A percentile compares a stretch with the other conserved stretches of the same genome.
Conservation (phyloP, 2,797 vertebrate species). For the Hipposideros larvatus region DNA sequence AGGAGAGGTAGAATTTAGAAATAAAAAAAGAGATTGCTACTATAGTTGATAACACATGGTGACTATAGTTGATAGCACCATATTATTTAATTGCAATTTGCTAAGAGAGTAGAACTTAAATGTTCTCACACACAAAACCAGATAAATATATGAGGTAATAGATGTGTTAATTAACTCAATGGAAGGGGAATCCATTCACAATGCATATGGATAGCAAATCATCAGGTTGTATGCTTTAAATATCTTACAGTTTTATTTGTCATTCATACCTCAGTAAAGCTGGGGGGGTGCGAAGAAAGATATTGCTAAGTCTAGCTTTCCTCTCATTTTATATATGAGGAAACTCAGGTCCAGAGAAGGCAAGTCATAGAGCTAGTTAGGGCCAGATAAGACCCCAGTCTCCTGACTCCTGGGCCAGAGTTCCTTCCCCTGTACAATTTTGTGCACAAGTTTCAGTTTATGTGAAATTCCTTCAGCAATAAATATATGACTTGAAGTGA, state of each 20-base stretch:
- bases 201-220: not conserved
- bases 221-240: not conserved
- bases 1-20: conserved; percentile 43
- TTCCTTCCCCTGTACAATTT: not conserved
- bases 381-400: not conserved
- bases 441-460: conserved; percentile 40
- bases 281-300: not conserved
- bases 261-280: not conserved
- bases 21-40: not conserved
- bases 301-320: not conserved
- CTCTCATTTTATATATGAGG: not conserved
- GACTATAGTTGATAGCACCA: not conserved
- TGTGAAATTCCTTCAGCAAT: conserved; percentile 46
- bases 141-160: not conserved
- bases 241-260: conserved; percentile 4
- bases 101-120: not conserved
- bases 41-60: not conserved
- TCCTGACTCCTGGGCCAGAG: not conserved
- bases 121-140: not conserved
- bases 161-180: not conserved
- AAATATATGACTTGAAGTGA: conserved; percentile 22
- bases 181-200: not conserved
- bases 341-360: conserved; percentile 13
- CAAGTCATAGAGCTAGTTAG: conserved; percentile 30
- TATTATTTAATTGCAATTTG: not conserved